A percentile compares a stretch with the other conserved stretches of the same genome.
These are phyloP conservation scores for Podargus strigoides DNA, from an alignment of 2,797 vertebrate genomes.

Conservation along the genomic window DNA sequence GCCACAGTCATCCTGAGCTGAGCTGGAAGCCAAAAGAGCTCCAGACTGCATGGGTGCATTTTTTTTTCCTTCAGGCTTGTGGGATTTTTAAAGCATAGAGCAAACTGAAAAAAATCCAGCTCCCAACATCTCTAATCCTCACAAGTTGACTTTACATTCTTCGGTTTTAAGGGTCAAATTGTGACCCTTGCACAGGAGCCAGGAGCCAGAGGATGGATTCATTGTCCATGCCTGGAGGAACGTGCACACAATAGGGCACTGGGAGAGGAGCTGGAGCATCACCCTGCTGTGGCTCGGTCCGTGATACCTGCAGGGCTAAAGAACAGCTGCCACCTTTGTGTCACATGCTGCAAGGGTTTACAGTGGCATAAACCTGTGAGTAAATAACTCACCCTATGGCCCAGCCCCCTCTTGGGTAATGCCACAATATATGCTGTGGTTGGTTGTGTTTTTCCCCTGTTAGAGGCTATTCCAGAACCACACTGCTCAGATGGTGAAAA, in stretches of 20 bases:
- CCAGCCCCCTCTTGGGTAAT: neutral
- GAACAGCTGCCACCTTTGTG: neutral
- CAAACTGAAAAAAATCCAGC: neutral
- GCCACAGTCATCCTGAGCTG: conserved; percentile 43
- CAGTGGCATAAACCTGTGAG: neutral
- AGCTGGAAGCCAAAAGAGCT: conserved; percentile 13
- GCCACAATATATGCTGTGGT: neutral
- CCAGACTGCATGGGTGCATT: neutral
- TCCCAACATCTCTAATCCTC: neutral
- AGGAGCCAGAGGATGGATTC: neutral
- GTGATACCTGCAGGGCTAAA: neutral
- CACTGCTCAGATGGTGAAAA: neutral
- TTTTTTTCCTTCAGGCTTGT: neutral
- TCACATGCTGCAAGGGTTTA: neutral
- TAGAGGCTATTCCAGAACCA: neutral
- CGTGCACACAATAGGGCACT: neutral
- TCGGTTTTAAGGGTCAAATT: neutral
- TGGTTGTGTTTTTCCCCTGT: neutral
- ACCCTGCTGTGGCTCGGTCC: rapidly evolving
- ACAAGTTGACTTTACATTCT: neutral
- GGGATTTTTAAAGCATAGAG: neutral
- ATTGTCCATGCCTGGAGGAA: neutral
- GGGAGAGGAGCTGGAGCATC: neutral
- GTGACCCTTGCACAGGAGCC: neutral
- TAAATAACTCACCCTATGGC: neutral